Evolutionary conservation across 2,113 vertebrate genomes (phyloP), one percentile per base, ranked within the genome.

Genomic region (Archocentrus centrarchus): DNA sequence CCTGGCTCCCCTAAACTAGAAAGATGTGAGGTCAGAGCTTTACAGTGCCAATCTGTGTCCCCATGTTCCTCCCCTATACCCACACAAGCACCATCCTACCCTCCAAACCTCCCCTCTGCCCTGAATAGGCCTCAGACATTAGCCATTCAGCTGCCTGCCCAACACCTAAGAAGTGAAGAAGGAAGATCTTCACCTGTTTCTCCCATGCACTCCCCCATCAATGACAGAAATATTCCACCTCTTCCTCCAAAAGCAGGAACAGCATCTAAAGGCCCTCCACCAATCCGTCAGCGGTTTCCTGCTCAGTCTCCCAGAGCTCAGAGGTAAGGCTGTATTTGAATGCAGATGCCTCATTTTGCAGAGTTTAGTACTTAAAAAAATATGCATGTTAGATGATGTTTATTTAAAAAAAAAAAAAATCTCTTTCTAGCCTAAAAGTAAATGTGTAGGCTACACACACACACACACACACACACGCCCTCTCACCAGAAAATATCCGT

Each of bases 191-290:
- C 90, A 11, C 79, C 89, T 0, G 11, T 63, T 18, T 90, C 92
- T 9, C 85, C 79, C 1, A 4, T 17, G 30, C 39, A 57, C 0
- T 81, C 82, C n/a, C 27, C 75, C 8, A 39, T 0, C 0, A 79
- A 78, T 17, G 81, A 85, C 1, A 37, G 35, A 6, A 22, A 80
- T 91, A 81, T 96, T 95, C 55, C 97, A 92, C 0, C 93, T 96
- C 92, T 91, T 93, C 98, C 3, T 93, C 96, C 86, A 95, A 98
- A 91, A 86, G 92, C 92, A 94, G 95, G 95, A 17, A 41, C 20
- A 77, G 88, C 1, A 79, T 81, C 24, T 75, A 90, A 90, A 86
- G 93, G 15, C 63, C 93, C 79, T 32, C 96, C 92, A 30, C 95
- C 84, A 0, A 6, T 91, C 30, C 94, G 37, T 7, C 83, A 77